Base-by-base conservation (phyloP, 2,888 invertebrate genomes). In the Spatulosminthurus flaviceps region DNA sequence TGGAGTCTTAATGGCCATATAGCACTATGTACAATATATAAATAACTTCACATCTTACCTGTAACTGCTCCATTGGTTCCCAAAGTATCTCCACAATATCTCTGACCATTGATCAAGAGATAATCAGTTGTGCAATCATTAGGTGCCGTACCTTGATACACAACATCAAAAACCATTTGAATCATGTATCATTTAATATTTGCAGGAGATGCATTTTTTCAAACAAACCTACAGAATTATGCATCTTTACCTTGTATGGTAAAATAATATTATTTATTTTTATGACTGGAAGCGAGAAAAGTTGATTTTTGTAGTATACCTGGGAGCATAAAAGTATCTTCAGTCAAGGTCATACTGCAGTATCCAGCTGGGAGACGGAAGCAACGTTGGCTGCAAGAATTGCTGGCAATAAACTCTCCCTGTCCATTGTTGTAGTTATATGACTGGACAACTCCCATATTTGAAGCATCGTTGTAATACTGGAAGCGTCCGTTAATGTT, bases 361-460 rank as follows among this genome's bases (percentile, higher is more conserved):
- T 83, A 83, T 26, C 82, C 82, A 16, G 84, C 7, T 0, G 71
- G 64, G 13, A 82, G 64, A 0, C 43, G 21, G 70, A 85, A 83
- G 29, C 84, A 85, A 21, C 78, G 77, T 19, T 43, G 82, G 22
- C 72, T 22, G 41, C 85, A 85, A 9, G 19, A 21, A 42, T 42
- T 80, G 28, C 81, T 82, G 34, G 76, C 81, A 24, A 84, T 67
- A 0, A 81, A 43, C 61, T 84, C 82, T 26, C 83, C 84, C 80
- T 81, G 75, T 7, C 83, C 85, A 1, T 0, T 16, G 34, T 81
- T 79, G 86, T 92, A 93, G 86, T 93, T 94, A 86, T 93, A 93
- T 0, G 92, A 92, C 86, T 92, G 91, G n/a, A 94, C 87, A 21
- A 89, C 87, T 1, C 93, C 93, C 66, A 89, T 88, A 0, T 22